These are phyloP conservation scores for Lacanobia wlatinum DNA, from an alignment of 2,888 invertebrate species.

Conservation along the genomic window DNA sequence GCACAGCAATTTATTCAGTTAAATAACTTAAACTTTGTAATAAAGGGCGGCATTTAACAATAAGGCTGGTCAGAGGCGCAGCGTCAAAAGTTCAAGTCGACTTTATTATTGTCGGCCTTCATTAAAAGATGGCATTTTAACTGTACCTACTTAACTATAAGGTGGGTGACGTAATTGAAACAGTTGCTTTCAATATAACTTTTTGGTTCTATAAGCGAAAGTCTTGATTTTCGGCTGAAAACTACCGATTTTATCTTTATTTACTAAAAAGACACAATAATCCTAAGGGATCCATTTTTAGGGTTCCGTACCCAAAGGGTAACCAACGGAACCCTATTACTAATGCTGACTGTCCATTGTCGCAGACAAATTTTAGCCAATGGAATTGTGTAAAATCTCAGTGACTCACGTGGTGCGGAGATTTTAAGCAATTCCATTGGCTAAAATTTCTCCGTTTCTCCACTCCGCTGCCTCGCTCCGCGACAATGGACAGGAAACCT, in stretches of 20 bases:
- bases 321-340: no score
- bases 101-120: constrained; percentile 43
- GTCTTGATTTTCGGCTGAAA: not conserved
- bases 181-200: not conserved
- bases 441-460: no score
- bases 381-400: no score
- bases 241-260: not conserved
- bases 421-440: no score
- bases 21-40: constrained; percentile 32
- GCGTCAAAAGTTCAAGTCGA: constrained; percentile 45
- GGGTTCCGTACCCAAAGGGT: no score
- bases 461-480: no score
- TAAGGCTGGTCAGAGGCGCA: constrained; percentile 48
- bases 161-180: constrained; percentile 22
- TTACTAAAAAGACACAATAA: no score
- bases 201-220: not conserved
- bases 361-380: no score
- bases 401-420: no score
- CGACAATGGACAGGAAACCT: no score
- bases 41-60: constrained; percentile 43
- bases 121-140: constrained; percentile 49
- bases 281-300: no score
- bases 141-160: constrained; percentile 7
- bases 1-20: not conserved
- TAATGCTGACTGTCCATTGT: no score